These are phyloP conservation scores for Whitmania pigra DNA, from an alignment of 1,140 invertebrate genomes.

Conservation along the genomic window DNA sequence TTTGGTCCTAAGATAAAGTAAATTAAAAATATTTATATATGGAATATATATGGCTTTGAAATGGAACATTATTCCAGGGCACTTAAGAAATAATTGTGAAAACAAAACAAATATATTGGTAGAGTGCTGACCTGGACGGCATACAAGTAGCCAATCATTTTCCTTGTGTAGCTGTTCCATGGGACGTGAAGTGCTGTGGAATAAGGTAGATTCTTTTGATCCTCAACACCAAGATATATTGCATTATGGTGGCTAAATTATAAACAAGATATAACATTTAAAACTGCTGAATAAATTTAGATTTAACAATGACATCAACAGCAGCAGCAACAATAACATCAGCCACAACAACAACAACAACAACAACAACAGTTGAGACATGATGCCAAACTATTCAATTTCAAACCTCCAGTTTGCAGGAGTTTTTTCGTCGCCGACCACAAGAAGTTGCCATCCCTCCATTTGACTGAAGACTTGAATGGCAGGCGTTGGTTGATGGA, in stretches of 20 bases:
- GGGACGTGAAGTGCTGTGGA: conserved; percentile 23
- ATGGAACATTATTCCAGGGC: no score
- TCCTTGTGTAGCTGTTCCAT: conserved; percentile 28
- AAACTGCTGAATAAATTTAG: not conserved
- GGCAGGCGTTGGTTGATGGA: conserved; percentile 25
- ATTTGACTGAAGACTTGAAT: conserved; percentile 27
- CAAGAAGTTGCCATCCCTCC: conserved; percentile 30
- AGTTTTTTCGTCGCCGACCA: conserved; percentile 33
- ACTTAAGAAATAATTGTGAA: no score
- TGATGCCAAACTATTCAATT: not conserved
- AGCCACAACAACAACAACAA: no score
- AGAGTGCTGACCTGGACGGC: conserved; percentile 25
- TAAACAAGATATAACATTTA: conserved; percentile 3
- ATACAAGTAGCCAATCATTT: conserved; percentile 31
- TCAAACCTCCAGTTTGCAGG: conserved; percentile 29
- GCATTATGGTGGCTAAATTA: conserved; percentile 21
- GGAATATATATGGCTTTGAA: no score
- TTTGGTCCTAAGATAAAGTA: no score
- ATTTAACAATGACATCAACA: no score
- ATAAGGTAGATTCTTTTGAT: conserved; percentile 26
- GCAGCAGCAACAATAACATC: no score
- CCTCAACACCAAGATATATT: conserved; percentile 26
- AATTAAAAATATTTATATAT: no score
- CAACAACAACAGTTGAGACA: no score
- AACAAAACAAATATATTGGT: not conserved